Evolutionary conservation across 2,113 vertebrate species (phyloP).

Genomic region (Leptobrachium ailaonicum): DNA sequence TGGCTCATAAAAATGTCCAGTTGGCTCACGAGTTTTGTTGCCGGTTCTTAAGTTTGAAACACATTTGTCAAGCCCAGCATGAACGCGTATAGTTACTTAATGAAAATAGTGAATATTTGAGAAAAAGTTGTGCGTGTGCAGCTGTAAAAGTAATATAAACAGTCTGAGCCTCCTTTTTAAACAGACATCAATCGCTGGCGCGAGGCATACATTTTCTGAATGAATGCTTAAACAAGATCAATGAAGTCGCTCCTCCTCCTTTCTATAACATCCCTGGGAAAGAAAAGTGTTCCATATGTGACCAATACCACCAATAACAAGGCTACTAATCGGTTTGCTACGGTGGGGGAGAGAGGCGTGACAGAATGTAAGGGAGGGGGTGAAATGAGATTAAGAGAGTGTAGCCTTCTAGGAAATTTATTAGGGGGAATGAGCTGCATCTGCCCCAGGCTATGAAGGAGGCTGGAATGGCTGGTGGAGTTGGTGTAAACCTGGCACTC

Average conservation of each 20-base stretch:
- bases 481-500: conserved; percentile 53
- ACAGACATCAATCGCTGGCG: background rate
- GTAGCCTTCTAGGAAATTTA: conserved; percentile 49
- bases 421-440: conserved; percentile 69
- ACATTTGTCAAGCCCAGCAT: too few relatives aligned
- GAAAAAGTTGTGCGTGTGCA: too few relatives aligned
- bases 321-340: conserved; percentile 69
- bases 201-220: conserved; percentile 17
- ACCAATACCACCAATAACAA: conserved; percentile 54
- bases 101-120: too few relatives aligned
- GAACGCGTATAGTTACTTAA: too few relatives aligned
- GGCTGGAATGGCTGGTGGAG: conserved; percentile 53
- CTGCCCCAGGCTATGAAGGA: conserved; percentile 59
- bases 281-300: conserved; percentile 71
- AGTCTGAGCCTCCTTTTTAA: background rate
- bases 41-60: too few relatives aligned
- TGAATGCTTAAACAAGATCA: conserved; percentile 9
- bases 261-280: conserved; percentile 19
- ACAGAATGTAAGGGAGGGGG: conserved; percentile 60
- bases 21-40: too few relatives aligned
- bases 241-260: conserved; percentile 11
- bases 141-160: too few relatives aligned
- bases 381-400: conserved; percentile 53
- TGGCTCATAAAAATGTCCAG: too few relatives aligned
- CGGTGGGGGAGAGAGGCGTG: conserved; percentile 64